These are phyloP conservation scores for Bruchidius siliquastri DNA, from an alignment of 2,888 invertebrate genomes.

Conservation along the genomic window DNA sequence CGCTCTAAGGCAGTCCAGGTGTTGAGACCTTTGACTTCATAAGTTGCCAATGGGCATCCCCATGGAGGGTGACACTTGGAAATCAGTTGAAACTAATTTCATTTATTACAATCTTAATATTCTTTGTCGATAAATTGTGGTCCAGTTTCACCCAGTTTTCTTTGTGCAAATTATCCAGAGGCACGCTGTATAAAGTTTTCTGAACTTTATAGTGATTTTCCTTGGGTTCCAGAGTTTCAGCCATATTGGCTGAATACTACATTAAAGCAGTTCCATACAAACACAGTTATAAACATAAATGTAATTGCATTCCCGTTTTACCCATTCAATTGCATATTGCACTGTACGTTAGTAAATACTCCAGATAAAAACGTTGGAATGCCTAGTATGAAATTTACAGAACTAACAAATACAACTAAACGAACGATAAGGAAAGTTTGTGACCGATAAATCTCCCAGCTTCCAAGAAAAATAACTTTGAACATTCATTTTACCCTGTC, in stretches of 20 bases:
- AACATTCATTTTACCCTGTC: constrained; percentile 31
- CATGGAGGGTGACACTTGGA: too few species aligned
- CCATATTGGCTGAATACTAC: background rate
- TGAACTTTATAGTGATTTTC: too few species aligned
- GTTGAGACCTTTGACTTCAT: too few species aligned
- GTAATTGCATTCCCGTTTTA: background rate
- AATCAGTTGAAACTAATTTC: too few species aligned
- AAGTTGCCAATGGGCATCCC: too few species aligned
- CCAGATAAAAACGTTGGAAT: background rate
- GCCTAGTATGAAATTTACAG: constrained; percentile 6
- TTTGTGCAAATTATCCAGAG: too few species aligned
- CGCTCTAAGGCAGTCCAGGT: too few species aligned
- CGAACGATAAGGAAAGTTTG: constrained; percentile 33
- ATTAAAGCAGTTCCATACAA: background rate
- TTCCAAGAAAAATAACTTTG: constrained; percentile 33
- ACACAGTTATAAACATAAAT: background rate
- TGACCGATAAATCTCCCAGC: constrained; percentile 45
- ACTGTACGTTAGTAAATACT: background rate
- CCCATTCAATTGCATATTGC: background rate
- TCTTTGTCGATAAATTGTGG: too few species aligned
- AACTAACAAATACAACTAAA: constrained; percentile 17
- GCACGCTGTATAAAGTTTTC: background rate
- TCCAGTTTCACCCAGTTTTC: too few species aligned
- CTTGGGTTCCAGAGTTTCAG: too few species aligned
- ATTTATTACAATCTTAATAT: too few species aligned